A percentile compares a stretch with the other conserved stretches of the same genome.
Conservation (phyloP, 1,140 invertebrate genomes). For the Dinoponera quadriceps region DNA sequence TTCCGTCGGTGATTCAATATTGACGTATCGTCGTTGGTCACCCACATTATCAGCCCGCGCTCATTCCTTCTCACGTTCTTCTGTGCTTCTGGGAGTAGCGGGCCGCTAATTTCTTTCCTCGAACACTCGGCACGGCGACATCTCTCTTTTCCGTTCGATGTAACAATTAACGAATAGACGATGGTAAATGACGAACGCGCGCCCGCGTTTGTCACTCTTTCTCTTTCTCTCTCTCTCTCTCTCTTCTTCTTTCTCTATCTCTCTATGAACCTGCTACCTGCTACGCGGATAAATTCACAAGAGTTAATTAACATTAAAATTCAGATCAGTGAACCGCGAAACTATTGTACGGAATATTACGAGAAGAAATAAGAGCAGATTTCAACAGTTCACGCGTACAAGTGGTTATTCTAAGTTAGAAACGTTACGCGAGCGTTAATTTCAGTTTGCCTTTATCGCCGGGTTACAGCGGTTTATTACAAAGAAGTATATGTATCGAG, state of each 20-base stretch:
- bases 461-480: neutral
- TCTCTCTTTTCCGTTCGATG: neutral
- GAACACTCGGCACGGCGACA: constrained; percentile 31
- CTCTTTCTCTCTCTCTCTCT: too few species aligned
- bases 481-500: neutral
- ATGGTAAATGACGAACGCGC: too few species aligned
- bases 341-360: neutral
- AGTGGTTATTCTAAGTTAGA: constrained; percentile 6
- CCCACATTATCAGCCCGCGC: constrained; percentile 52
- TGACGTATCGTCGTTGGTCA: constrained; percentile 51
- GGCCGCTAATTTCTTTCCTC: constrained; percentile 41
- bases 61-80: constrained; percentile 58
- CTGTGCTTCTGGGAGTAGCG: constrained; percentile 14
- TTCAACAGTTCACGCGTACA: neutral
- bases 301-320: constrained; percentile 25
- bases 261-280: neutral
- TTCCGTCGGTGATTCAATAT: constrained; percentile 27
- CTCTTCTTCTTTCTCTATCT: too few species aligned
- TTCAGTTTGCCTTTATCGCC: neutral
- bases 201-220: too few species aligned
- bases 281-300: constrained; percentile 1
- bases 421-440: constrained; percentile 6
- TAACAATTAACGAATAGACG: neutral
- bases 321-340: constrained; percentile 7
- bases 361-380: neutral